These are phyloP conservation scores for Lasioglossum albipes DNA, from an alignment of 1,140 invertebrate genomes.

Conservation along the genomic window DNA sequence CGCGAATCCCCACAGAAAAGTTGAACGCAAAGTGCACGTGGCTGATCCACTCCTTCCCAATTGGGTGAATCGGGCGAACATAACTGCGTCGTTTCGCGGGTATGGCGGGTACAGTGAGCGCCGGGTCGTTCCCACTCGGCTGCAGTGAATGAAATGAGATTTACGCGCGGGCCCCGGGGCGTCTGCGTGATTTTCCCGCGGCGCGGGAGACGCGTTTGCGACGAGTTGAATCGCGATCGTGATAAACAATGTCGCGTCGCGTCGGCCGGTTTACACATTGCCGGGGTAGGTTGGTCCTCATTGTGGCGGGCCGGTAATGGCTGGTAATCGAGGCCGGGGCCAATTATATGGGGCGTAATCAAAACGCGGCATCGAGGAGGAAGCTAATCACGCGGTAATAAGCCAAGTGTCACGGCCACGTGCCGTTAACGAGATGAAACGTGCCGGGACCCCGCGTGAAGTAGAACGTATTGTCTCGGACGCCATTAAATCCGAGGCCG, in stretches of 20 bases:
- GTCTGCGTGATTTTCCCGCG: too few relatives aligned
- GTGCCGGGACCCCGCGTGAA: neutral
- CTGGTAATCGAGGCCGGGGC: conserved; percentile 12
- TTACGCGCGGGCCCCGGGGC: neutral
- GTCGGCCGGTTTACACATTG: neutral
- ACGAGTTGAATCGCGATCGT: neutral
- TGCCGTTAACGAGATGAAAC: conserved; percentile 19
- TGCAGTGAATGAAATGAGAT: neutral
- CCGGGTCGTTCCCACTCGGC: neutral
- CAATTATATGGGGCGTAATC: conserved; percentile 23
- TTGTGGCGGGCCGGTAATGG: conserved; percentile 2
- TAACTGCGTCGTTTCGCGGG: neutral
- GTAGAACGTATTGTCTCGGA: neutral
- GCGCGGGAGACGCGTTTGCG: neutral
- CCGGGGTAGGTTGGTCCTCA: too few relatives aligned
- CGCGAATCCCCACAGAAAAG: too few relatives aligned
- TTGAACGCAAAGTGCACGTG: too few relatives aligned
- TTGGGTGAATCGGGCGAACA: neutral
- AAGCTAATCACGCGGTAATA: conserved; percentile 26
- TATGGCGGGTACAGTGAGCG: too few relatives aligned
- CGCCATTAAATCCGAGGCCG: neutral
- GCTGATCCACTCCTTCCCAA: too few relatives aligned
- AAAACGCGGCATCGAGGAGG: conserved; percentile 20
- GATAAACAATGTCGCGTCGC: neutral
- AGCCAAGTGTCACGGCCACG: conserved; percentile 11